Base-by-base conservation (phyloP, 2,113 vertebrate species). In the Odobenus rosmarus region DNA sequence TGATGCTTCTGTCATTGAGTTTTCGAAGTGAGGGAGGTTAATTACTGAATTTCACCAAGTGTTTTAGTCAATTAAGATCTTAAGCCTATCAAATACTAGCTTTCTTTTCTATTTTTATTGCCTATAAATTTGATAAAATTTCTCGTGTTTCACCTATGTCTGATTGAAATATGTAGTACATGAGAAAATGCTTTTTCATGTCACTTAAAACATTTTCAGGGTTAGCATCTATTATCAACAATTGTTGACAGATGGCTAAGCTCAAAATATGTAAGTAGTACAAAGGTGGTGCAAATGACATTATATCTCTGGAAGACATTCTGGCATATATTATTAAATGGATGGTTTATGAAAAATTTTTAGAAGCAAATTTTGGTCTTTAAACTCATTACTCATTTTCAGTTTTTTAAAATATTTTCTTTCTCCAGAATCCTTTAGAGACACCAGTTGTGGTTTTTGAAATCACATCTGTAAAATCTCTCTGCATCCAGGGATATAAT, bases 31-130 rank as follows among this genome's bases (percentile, higher is more conserved):
- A 62, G 61, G 7, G 15, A 92, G 1, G 7, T 57, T 79, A 87
- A 77, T 83, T 61, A 79, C 9, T 91, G 10, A 88, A 36, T 93
- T 93, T 42, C 5, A 77, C 33, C 9, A 94, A 69, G 10, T 33
- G 8, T 81, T 94, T 69, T 8, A 77, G 53, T 86, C n/a, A n/a
- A 67, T 84, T 49, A 89, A 69, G 42, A 64, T 64, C 7, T 92
- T 62, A 71, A 49, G 46, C 67, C 26, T 85, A 94, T 61, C 21
- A 97, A 82, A 59, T 64, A 92, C 13, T 90, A 93, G 26, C 15
- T 92, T 77, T 93, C 24, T 57, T 74, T 85, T 86, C 5, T n/a
- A 57, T 57, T 82, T 94, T 92, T 85, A 81, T 74, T 96, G 5
- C 19, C 6, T 71, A n/a, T 33, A 64, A 33, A 42, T 92, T 86